Percentiles rank a stretch among this genome's conserved stretches.
These are phyloP conservation scores for Glandiceps talaboti DNA, from an alignment of 53 echinoderm and acorn worm genomes.

Conservation along the genomic window DNA sequence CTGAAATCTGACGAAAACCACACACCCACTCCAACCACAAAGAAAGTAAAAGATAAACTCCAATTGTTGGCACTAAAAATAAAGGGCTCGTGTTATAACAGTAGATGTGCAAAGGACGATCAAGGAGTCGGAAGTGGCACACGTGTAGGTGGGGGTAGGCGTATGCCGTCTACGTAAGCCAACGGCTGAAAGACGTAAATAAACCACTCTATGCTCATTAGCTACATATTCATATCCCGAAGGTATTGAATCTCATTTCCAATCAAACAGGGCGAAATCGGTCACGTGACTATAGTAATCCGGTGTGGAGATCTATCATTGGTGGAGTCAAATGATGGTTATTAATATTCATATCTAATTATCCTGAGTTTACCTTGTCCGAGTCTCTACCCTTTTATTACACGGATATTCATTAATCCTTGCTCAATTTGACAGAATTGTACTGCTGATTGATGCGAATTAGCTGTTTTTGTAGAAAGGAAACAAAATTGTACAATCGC, in stretches of 20 bases:
- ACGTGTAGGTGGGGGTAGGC: not conserved
- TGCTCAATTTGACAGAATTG: too few species aligned
- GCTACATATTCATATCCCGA: not conserved
- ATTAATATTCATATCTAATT: not conserved
- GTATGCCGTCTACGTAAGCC: not conserved
- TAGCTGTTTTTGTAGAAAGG: too few species aligned
- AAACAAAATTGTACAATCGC: too few species aligned
- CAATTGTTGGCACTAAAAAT: too few species aligned
- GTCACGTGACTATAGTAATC: not conserved
- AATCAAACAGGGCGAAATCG: not conserved
- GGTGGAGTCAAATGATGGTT: not conserved
- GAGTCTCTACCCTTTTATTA: not conserved
- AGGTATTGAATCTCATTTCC: not conserved
- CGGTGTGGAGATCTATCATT: not conserved
- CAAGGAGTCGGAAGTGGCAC: not conserved
- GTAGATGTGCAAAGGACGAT: not conserved
- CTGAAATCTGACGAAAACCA: too few species aligned
- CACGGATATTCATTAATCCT: not conserved
- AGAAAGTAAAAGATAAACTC: too few species aligned
- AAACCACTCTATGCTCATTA: not conserved
- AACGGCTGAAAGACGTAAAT: not conserved
- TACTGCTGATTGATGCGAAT: too few species aligned
- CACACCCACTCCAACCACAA: too few species aligned
- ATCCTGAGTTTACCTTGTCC: not conserved
- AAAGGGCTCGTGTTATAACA: too few species aligned